Conservation (phyloP, 2,113 vertebrate species). For the Genyomyrus donnyi region DNA sequence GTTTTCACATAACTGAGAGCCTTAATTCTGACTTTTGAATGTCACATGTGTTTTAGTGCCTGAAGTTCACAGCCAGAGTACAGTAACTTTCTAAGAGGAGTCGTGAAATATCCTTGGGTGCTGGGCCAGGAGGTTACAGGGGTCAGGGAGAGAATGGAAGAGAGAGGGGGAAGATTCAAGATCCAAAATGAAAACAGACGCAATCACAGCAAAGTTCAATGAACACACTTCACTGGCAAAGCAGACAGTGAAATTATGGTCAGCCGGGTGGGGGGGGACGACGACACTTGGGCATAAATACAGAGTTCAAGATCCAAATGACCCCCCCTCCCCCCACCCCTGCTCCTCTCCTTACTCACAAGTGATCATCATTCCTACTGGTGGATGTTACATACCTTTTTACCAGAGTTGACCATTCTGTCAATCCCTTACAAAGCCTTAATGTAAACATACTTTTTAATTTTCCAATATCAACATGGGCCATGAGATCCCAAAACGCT, state of each 20-base stretch:
- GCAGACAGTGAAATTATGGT: neutral
- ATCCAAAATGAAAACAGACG: neutral
- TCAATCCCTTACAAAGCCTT: neutral
- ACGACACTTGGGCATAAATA: neutral
- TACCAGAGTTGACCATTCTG: neutral
- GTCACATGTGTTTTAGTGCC: neutral
- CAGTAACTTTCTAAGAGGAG: neutral
- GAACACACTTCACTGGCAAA: neutral
- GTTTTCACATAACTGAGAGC: neutral
- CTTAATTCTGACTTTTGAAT: neutral
- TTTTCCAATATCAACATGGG: neutral
- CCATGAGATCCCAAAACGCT: neutral
- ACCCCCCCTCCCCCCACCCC: neutral
- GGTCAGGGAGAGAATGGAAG: neutral
- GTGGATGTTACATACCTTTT: neutral
- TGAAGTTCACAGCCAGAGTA: neutral
- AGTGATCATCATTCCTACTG: neutral
- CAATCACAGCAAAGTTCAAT: neutral
- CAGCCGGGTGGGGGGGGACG: neutral
- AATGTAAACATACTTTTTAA: neutral
- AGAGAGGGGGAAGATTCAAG: neutral
- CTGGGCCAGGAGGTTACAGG: neutral
- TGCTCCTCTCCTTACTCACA: neutral
- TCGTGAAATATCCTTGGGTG: neutral
- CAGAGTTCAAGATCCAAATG: neutral